phyloP scores from a whole-genome alignment of 2,888 invertebrate species.

The Drosophila fungiperda region DNA sequence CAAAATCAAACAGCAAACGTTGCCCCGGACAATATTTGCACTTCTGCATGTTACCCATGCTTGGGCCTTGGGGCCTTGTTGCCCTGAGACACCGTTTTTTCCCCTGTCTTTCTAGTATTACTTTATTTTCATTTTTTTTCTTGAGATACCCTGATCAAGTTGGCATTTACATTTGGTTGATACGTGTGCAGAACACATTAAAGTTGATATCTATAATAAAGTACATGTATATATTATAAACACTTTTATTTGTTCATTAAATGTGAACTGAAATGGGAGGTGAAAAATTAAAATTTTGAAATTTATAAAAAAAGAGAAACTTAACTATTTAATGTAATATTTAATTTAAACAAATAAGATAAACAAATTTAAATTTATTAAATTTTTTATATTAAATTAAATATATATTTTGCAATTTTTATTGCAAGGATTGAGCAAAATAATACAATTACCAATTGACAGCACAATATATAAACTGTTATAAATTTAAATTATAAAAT shows the following conservation, averaged over 20 bases:
- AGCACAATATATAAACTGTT: neutral
- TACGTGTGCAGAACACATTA: neutral
- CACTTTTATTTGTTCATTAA: neutral
- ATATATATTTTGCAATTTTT: no score
- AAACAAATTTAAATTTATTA: no score
- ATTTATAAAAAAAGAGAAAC: no score
- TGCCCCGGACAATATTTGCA: slow-evolving; percentile 60
- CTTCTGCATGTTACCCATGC: slow-evolving; percentile 36
- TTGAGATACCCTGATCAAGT: neutral
- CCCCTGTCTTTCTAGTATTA: slow-evolving; percentile 20
- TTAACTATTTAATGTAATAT: no score
- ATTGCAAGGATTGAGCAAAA: no score
- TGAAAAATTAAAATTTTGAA: neutral
- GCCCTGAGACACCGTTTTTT: slow-evolving; percentile 25
- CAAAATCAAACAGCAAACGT: slow-evolving; percentile 75
- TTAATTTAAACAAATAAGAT: no score
- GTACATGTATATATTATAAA: neutral
- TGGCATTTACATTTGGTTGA: neutral
- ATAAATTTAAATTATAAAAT: neutral
- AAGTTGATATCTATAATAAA: neutral
- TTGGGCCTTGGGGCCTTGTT: slow-evolving; percentile 47
- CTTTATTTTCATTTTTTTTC: neutral
- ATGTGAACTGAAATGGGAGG: neutral
- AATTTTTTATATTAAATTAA: no score
- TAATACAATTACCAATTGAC: no score